Evolutionary conservation across 2,888 invertebrate species (phyloP), one percentile per base, ranked within the genome.

Genomic region (Sinelater perroti): DNA sequence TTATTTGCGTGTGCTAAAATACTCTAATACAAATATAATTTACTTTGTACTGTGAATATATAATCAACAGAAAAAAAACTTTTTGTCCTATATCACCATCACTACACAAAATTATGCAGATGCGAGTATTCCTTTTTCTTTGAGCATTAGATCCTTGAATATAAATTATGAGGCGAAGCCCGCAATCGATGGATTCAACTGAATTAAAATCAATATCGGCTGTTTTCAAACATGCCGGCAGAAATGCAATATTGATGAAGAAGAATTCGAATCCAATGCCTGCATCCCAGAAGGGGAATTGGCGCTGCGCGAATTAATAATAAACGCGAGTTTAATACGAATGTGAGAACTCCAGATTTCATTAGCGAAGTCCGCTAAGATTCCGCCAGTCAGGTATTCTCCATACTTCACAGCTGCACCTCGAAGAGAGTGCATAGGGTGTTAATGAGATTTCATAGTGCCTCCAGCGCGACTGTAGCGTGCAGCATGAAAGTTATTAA

Each of bases 381-480:
- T 20, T 14, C 35, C 4, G n/a, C 44, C 13, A 53, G 53, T 53
- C 53, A 53, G 53, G 53, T 53, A 53, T 46, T 36, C 18, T 5
- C 42, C 20, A 45, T 53, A 53, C 36, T 28, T 53, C 45, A 53
- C 18, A 36, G 45, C 20, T 53, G 17, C 36, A 35, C 20, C 18
- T 36, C 7, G 18, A 28, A 16, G 14, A 52, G 44, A 18, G 30
- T 51, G 31, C 45, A 49, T 26, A 28, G 44, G 30, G 46, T 38
- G 51, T 57, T 57, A 52, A 57, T 46, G 51, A 52, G 57, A 52
- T 57, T 57, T 52, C 45, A 47, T 31, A 26, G 38, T 36, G 52
- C 51, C 38, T 11, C 50, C 20, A 42, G 40, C 42, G 21, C 33
- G 21, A 45, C 17, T 45, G 51, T 59, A 20, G 54, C 54, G 53